These are phyloP conservation scores for Portunus trituberculatus DNA, from an alignment of 1,140 invertebrate genomes.

Conservation along the genomic window DNA sequence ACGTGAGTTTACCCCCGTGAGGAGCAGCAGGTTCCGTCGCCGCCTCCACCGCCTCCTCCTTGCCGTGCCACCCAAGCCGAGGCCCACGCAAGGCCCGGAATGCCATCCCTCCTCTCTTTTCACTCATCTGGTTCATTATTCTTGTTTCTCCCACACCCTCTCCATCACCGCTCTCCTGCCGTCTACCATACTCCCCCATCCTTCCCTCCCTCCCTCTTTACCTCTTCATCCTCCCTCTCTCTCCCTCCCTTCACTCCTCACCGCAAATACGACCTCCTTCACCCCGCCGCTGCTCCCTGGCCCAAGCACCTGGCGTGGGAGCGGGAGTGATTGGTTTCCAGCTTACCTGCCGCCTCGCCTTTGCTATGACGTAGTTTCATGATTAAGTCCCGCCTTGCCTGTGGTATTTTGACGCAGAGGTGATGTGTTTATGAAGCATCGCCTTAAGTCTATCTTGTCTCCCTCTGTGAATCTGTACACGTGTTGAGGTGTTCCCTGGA, in stretches of 20 bases:
- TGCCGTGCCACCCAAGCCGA: background rate
- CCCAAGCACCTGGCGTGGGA: slow-evolving; percentile 56
- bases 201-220: background rate
- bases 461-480: background rate
- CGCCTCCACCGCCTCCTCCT: background rate
- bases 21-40: background rate
- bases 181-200: background rate
- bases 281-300: background rate
- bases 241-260: background rate
- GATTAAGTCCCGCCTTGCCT: background rate
- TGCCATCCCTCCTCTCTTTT: slow-evolving; percentile 5
- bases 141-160: background rate
- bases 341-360: slow-evolving; percentile 38
- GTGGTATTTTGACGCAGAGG: background rate
- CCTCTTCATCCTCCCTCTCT: background rate
- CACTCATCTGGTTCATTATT: background rate
- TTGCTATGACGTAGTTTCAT: background rate
- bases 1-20: background rate
- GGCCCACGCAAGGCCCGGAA: background rate
- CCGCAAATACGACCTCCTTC: slow-evolving; percentile 6
- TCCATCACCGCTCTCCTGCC: background rate
- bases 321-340: slow-evolving; percentile 23
- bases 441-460: background rate
- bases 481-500: background rate
- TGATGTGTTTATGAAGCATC: background rate